Evolutionary conservation across 2,797 vertebrate species (phyloP).

Genomic region (Sebastiscus albofasciatus): DNA sequence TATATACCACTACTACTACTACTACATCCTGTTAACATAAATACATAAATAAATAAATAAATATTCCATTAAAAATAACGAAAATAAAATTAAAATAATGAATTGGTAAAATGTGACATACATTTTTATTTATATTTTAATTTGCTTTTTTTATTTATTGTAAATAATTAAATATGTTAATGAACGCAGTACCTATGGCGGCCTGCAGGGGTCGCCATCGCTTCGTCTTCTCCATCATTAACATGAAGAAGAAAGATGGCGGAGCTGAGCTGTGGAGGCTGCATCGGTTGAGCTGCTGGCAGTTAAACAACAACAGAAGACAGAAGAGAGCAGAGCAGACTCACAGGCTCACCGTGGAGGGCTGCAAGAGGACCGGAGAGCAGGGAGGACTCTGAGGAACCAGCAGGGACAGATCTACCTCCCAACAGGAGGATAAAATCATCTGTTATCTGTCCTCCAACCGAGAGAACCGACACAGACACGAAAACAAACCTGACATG

Average conservation of each 20-base stretch:
- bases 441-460: conserved; percentile 1
- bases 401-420: background rate
- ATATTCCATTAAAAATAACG: too few species aligned
- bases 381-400: conserved; percentile 16
- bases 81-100: too few species aligned
- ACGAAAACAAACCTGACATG: conserved; percentile 86
- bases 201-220: conserved; percentile 49
- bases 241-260: conserved; percentile 85
- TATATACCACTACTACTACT: too few species aligned
- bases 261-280: conserved; percentile 72
- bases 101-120: too few species aligned
- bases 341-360: conserved; percentile 11
- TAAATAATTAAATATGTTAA: too few species aligned
- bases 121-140: too few species aligned
- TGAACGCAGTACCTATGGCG: fast-evolving
- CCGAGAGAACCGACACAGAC: conserved; percentile 64
- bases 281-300: conserved; percentile 64
- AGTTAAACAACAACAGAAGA: conserved; percentile 37
- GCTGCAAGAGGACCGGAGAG: background rate
- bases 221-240: background rate
- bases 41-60: too few species aligned
- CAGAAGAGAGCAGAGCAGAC: too few species aligned
- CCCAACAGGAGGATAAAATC: background rate
- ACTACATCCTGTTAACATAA: too few species aligned
- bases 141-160: too few species aligned